A percentile compares a stretch with the other conserved stretches of the same genome.
phyloP scores from a whole-genome alignment of 2,113 vertebrate genomes.

The Sinocyclocheilus anophthalmus region DNA sequence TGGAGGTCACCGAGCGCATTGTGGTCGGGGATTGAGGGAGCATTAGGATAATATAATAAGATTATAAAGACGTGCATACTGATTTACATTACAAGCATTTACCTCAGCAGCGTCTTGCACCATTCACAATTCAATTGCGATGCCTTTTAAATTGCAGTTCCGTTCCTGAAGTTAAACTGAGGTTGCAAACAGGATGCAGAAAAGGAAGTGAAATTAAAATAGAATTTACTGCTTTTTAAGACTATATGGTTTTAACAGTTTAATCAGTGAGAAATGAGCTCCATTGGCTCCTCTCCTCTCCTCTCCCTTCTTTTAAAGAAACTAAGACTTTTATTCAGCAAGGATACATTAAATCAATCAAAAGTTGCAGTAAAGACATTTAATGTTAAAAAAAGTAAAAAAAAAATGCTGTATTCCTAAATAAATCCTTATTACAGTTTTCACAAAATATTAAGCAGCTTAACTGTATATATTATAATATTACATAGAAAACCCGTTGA shows the following conservation, averaged over 20 bases:
- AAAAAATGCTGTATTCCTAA: too few relatives aligned
- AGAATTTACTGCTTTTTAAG: neutral
- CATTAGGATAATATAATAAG: conserved; percentile 49
- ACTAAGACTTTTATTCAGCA: too few relatives aligned
- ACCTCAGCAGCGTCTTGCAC: neutral
- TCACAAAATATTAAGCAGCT: too few relatives aligned
- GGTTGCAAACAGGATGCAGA: neutral
- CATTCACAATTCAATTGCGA: conserved; percentile 1
- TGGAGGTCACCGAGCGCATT: conserved; percentile 51
- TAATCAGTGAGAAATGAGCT: neutral
- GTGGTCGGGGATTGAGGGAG: conserved; percentile 27
- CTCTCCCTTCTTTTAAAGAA: too few relatives aligned
- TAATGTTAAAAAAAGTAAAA: too few relatives aligned
- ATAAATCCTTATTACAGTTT: too few relatives aligned
- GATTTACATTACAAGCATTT: conserved; percentile 26
- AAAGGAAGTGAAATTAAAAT: neutral
- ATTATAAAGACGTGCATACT: conserved; percentile 33
- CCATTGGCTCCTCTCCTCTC: too few relatives aligned
- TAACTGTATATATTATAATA: too few relatives aligned
- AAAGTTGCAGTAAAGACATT: too few relatives aligned
- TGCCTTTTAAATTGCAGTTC: neutral
- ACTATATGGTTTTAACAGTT: neutral
- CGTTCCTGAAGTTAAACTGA: neutral
- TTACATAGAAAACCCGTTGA: too few relatives aligned
- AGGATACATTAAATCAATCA: too few relatives aligned